Conservation (phyloP, 2,888 invertebrate species). For the Stenchaetothrips biformis region DNA sequence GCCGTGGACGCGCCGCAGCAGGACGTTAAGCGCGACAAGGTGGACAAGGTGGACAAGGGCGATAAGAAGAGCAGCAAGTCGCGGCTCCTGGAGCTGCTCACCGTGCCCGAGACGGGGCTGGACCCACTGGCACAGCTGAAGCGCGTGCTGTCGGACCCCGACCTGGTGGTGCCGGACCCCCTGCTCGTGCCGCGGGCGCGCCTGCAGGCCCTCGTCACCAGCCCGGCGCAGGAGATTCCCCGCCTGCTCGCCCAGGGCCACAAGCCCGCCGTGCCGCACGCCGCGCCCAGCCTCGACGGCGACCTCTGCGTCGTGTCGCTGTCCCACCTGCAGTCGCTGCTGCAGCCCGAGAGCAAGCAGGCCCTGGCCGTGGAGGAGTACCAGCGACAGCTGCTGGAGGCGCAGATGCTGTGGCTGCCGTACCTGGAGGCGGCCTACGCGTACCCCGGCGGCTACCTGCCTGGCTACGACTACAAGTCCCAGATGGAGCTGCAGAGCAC, state of each 20-base stretch:
- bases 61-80: constrained; percentile 42
- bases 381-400: constrained; percentile 34
- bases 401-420: constrained; percentile 69
- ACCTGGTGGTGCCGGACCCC: constrained; percentile 73
- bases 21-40: constrained; percentile 41
- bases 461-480: constrained; percentile 37
- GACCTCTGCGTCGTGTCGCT: constrained; percentile 73
- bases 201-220: constrained; percentile 62
- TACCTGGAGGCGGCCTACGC: constrained; percentile 47
- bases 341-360: constrained; percentile 39
- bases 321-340: constrained; percentile 56
- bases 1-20: constrained; percentile 42
- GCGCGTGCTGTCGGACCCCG: constrained; percentile 60
- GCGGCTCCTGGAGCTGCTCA: constrained; percentile 48
- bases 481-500: constrained; percentile 54
- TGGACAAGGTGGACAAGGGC: constrained; percentile 42
- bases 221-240: constrained; percentile 73
- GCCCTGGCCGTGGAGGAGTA: constrained; percentile 37
- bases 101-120: constrained; percentile 49
- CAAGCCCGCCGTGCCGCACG: constrained; percentile 43
- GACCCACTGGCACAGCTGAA: constrained; percentile 66
- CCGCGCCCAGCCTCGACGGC: constrained; percentile 51
- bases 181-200: constrained; percentile 73
- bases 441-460: constrained; percentile 35
- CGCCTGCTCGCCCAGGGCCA: constrained; percentile 47